These are phyloP conservation scores for Gasterosteus aculeatus DNA, from an alignment of 2,113 vertebrate species.

Conservation along the genomic window DNA sequence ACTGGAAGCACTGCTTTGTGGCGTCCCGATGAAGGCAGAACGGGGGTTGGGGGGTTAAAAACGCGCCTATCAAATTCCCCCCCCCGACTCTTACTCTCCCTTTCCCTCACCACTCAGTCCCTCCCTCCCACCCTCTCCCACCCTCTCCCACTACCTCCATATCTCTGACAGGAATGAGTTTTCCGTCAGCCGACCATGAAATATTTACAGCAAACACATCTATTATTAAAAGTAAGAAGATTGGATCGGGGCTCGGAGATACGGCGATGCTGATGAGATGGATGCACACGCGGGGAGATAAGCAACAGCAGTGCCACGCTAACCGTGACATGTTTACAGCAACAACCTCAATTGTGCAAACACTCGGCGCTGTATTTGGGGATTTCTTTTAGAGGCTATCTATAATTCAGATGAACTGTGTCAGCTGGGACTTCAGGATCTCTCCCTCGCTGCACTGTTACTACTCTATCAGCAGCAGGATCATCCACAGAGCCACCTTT, in stretches of 20 bases:
- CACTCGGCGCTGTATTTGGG: neutral
- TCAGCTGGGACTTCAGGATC: constrained; percentile 1
- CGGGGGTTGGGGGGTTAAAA: constrained; percentile 40
- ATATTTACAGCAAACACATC: constrained; percentile 80
- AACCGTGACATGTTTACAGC: constrained; percentile 39
- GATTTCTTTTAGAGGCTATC: constrained; percentile 25
- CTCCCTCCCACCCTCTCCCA: constrained; percentile 20
- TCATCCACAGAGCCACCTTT: constrained; percentile 24
- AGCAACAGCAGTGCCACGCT: constrained; percentile 1
- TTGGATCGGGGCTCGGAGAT: constrained; percentile 65
- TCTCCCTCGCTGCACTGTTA: constrained; percentile 11
- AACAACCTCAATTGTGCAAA: constrained; percentile 1
- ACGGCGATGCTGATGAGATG: constrained; percentile 47
- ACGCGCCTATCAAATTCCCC: constrained; percentile 63
- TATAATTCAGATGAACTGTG: constrained; percentile 44
- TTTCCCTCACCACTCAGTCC: constrained; percentile 39
- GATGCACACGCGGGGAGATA: constrained; percentile 16
- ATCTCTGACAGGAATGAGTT: constrained; percentile 72
- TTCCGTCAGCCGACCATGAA: constrained; percentile 77
- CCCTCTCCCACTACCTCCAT: constrained; percentile 48
- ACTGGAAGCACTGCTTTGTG: constrained; percentile 7
- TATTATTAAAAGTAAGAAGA: constrained; percentile 77
- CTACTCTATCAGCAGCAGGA: constrained; percentile 45
- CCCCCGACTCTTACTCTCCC: constrained; percentile 27
- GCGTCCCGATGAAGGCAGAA: constrained; percentile 18